Evolutionary conservation across 2,113 vertebrate genomes (phyloP).

Genomic region (Aviceda subcristata): DNA sequence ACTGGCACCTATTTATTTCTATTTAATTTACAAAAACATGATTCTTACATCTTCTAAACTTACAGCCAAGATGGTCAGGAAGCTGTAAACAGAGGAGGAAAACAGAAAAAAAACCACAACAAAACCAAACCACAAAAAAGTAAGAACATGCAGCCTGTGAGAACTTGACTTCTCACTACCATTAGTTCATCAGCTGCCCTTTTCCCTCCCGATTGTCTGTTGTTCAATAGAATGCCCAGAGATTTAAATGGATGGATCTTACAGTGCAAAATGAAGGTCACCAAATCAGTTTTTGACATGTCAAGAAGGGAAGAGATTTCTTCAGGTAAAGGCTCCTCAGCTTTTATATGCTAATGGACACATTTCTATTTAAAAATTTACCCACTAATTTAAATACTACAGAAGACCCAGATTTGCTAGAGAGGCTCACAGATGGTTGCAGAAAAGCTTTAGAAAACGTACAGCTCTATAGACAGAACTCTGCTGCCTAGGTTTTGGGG

Average conservation of each 20-base stretch:
- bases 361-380: neutral
- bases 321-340: neutral
- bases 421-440: neutral
- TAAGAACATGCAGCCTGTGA: neutral
- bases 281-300: neutral
- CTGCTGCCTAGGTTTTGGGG: neutral
- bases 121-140: neutral
- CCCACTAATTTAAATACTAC: neutral
- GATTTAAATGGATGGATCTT: neutral
- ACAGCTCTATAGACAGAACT: neutral
- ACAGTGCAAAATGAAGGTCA: neutral
- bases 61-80: neutral
- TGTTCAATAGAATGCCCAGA: neutral
- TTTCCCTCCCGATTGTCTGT: neutral
- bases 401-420: neutral
- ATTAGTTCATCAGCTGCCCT: neutral
- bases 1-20: neutral
- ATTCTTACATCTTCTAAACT: neutral
- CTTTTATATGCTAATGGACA: neutral
- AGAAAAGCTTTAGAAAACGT: neutral
- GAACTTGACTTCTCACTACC: neutral
- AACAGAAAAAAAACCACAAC: neutral
- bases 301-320: neutral
- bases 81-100: neutral
- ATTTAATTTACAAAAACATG: neutral